These are phyloP conservation scores for Pardosa pseudoannulata DNA, from an alignment of 2,888 invertebrate species.

Conservation along the genomic window DNA sequence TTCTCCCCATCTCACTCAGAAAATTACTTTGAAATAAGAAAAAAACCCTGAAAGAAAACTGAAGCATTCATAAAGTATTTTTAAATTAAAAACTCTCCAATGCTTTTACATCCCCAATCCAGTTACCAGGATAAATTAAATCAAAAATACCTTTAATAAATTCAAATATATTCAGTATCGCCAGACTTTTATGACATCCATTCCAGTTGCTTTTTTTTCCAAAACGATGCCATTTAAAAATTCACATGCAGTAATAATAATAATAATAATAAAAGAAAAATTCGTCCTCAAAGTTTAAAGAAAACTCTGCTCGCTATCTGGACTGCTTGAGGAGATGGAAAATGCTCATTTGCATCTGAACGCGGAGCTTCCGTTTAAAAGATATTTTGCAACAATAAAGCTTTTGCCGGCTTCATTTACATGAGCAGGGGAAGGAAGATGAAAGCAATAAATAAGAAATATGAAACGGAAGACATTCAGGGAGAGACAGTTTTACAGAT, in stretches of 20 bases:
- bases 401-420: neutral
- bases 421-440: too few species aligned
- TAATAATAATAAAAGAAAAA: neutral
- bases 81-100: too few species aligned
- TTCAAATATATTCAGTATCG: neutral
- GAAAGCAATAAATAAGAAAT: neutral
- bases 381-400: slow-evolving; percentile 1
- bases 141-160: neutral
- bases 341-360: neutral
- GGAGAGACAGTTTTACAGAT: neutral
- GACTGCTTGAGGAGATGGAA: neutral
- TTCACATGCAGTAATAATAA: neutral
- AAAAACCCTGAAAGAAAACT: too few species aligned
- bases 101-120: neutral
- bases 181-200: neutral
- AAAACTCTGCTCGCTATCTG: neutral
- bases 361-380: neutral
- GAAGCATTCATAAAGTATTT: too few species aligned
- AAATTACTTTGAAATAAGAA: too few species aligned
- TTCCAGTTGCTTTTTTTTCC: neutral
- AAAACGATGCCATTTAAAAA: neutral
- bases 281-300: neutral
- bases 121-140: neutral
- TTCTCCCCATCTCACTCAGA: too few species aligned
- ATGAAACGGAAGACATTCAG: neutral